Evolutionary conservation across 2,888 invertebrate species (phyloP).

Genomic region (Drosophila picticornis): DNA sequence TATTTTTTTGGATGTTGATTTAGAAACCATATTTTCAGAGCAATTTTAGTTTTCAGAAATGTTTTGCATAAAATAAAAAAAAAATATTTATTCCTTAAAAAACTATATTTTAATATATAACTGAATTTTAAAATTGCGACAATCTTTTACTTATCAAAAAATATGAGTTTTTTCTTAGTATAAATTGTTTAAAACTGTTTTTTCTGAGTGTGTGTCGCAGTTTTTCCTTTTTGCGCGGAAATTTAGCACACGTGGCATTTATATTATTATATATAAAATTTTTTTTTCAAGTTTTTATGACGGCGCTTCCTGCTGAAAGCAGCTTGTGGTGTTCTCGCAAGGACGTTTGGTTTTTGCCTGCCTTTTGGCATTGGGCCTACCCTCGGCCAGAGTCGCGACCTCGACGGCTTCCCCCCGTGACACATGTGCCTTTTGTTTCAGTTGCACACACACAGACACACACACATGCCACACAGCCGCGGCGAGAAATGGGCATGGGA

Average conservation of each 20-base stretch:
- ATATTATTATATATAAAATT: not conserved
- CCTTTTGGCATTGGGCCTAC: slow-evolving; percentile 38
- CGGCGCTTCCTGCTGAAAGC: slow-evolving; percentile 66
- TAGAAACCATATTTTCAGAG: not conserved
- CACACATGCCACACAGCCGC: slow-evolving; percentile 74
- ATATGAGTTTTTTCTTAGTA: rapidly evolving
- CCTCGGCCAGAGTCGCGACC: slow-evolving; percentile 31
- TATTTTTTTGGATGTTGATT: not conserved
- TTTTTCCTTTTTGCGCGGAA: slow-evolving; percentile 68
- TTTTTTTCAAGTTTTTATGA: slow-evolving; percentile 75
- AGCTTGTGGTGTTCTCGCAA: slow-evolving; percentile 58
- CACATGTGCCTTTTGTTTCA: slow-evolving; percentile 57
- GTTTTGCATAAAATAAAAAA: not conserved
- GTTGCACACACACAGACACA: slow-evolving; percentile 20
- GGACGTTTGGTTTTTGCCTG: slow-evolving; percentile 66
- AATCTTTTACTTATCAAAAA: rapidly evolving
- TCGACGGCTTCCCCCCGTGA: slow-evolving; percentile 32
- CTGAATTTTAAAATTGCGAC: not conserved
- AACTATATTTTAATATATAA: not conserved
- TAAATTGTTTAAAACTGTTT: not conserved
- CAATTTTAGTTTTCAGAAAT: not conserved
- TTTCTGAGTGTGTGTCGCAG: slow-evolving; percentile 20
- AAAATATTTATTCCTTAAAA: not conserved
- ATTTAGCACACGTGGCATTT: slow-evolving; percentile 76
- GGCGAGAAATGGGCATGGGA: slow-evolving; percentile 19